phyloP scores from a whole-genome alignment of 2,797 vertebrate genomes.

The Arrhamphus sclerolepis region DNA sequence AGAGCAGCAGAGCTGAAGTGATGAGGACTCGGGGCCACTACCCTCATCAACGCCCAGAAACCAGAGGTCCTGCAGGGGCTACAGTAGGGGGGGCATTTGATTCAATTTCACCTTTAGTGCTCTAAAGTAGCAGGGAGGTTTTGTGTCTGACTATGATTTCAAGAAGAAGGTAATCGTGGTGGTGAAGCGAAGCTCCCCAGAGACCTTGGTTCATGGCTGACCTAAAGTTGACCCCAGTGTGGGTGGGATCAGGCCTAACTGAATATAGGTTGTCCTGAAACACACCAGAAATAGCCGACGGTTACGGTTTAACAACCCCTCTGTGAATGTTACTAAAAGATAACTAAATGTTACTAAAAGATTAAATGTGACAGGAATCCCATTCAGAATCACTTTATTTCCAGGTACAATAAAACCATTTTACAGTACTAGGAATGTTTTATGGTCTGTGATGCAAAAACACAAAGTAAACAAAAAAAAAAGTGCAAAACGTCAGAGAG shows the following conservation, averaged over 20 bases:
- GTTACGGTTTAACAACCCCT: too few relatives aligned
- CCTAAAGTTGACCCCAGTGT: constrained; percentile 2
- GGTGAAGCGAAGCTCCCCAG: not conserved
- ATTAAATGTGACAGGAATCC: too few relatives aligned
- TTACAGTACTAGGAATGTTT: too few relatives aligned
- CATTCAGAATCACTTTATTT: too few relatives aligned
- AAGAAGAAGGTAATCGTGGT: not conserved
- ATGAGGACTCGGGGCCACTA: constrained; percentile 19
- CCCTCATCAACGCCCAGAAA: not conserved
- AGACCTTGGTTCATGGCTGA: not conserved
- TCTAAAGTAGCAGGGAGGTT: constrained; percentile 13
- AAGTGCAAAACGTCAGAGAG: too few relatives aligned
- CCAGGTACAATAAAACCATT: too few relatives aligned
- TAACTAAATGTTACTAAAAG: too few relatives aligned
- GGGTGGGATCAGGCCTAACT: not conserved
- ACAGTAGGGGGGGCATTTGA: constrained; percentile 4
- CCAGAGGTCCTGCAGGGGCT: constrained; percentile 14
- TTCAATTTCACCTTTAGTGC: constrained; percentile 19
- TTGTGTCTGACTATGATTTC: not conserved
- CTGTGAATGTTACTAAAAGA: too few relatives aligned
- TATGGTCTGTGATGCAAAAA: too few relatives aligned
- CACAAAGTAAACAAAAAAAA: too few relatives aligned
- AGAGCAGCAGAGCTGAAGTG: constrained; percentile 27
- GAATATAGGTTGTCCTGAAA: not conserved
- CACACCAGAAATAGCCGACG: too few relatives aligned